phyloP scores from a whole-genome alignment of 2,888 invertebrate genomes.

The Cephus sareptanus region DNA sequence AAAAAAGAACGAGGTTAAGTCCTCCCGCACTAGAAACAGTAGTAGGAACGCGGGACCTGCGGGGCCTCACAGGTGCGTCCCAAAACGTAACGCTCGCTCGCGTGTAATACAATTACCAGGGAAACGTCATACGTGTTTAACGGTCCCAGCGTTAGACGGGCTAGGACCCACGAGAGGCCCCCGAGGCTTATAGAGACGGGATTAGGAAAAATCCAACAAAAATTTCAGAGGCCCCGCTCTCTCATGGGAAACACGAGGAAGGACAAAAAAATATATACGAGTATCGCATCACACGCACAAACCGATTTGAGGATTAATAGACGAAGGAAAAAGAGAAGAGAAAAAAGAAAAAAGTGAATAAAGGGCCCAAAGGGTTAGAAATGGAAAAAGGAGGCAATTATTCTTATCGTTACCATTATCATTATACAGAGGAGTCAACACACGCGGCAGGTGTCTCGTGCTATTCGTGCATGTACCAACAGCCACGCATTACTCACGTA shows the following conservation, averaged over 20 bases:
- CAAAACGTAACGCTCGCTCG: neutral
- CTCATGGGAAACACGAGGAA: neutral
- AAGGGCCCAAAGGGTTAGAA: slow-evolving; percentile 16
- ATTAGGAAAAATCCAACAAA: too few species aligned
- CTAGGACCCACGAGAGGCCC: neutral
- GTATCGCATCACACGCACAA: neutral
- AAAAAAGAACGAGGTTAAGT: too few species aligned
- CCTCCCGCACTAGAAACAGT: slow-evolving; percentile 31
- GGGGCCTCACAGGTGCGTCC: neutral
- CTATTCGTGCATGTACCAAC: too few species aligned
- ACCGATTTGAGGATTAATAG: neutral
- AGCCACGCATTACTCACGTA: too few species aligned
- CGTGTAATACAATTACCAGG: too few species aligned
- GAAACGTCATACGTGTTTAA: too few species aligned
- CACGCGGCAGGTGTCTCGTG: too few species aligned
- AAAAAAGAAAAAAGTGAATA: neutral
- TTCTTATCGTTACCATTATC: slow-evolving; percentile 6
- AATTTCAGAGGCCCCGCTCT: too few species aligned
- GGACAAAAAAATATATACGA: neutral
- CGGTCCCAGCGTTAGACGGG: too few species aligned
- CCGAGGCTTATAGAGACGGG: neutral
- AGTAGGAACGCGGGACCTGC: slow-evolving; percentile 29
- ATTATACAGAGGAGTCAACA: too few species aligned
- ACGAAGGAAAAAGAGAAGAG: neutral
- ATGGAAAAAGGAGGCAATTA: slow-evolving; percentile 22